phyloP scores from a whole-genome alignment of 2,888 invertebrate species.

The Polyploca ridens region DNA sequence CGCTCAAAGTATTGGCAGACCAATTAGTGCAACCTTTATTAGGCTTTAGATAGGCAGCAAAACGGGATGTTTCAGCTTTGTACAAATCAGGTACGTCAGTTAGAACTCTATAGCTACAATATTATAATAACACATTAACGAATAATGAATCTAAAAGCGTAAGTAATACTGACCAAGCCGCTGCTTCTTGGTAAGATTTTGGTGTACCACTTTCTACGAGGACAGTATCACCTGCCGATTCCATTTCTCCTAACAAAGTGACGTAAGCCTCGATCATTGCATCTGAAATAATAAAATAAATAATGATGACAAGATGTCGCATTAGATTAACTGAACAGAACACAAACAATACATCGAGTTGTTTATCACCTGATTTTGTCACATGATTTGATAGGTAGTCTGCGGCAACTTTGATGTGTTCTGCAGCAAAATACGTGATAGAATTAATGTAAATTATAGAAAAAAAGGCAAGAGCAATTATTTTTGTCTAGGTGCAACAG shows the following conservation, averaged over 20 bases:
- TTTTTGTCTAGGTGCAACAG: no score
- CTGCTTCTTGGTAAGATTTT: conserved; percentile 63
- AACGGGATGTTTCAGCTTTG: no score
- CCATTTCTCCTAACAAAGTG: conserved; percentile 66
- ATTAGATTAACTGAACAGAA: background rate
- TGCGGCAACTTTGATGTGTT: conserved; percentile 59
- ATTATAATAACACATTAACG: no score
- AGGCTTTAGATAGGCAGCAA: no score
- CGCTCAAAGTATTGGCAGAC: no score
- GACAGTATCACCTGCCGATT: conserved; percentile 53
- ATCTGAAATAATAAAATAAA: conserved; percentile 44
- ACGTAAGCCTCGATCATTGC: conserved; percentile 67
- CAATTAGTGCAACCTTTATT: no score
- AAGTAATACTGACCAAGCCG: conserved; percentile 59
- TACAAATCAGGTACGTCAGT: no score
- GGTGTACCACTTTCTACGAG: conserved; percentile 63
- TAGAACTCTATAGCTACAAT: no score
- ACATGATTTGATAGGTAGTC: conserved; percentile 62
- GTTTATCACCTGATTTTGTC: conserved; percentile 60
- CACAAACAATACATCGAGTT: background rate
- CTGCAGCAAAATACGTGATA: conserved; percentile 45
- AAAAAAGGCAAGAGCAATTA: no score
- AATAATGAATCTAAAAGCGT: no score
- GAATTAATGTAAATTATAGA: background rate
- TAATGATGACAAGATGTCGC: background rate